Evolutionary conservation across 1,140 invertebrate genomes (phyloP).

Genomic region (Ceratina japonica): DNA sequence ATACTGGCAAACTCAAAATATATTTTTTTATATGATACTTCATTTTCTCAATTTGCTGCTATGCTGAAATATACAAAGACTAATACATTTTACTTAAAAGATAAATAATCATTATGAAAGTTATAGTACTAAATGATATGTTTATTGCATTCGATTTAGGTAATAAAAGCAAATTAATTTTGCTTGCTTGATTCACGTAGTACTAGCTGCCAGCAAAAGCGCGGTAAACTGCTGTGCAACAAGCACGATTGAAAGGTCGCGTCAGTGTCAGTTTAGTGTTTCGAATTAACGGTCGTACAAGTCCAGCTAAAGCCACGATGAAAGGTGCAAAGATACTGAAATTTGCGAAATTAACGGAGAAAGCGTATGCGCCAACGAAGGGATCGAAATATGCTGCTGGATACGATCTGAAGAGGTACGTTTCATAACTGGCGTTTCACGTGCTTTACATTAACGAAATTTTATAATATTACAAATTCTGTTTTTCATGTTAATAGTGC

Average conservation of each 20-base stretch:
- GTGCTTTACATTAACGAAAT: neutral
- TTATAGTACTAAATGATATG: neutral
- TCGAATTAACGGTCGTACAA: fast-evolving
- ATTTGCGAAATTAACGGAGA: conserved; percentile 88
- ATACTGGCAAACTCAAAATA: neutral
- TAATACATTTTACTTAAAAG: neutral
- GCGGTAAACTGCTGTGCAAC: neutral
- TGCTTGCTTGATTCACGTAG: neutral
- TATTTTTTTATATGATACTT: too few relatives aligned
- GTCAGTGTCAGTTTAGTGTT: neutral
- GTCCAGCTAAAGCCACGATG: neutral
- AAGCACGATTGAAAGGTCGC: neutral
- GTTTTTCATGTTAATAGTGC: conserved; percentile 83
- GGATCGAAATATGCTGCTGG: conserved; percentile 94
- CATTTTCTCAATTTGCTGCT: too few relatives aligned
- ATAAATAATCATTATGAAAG: neutral
- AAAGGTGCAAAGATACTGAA: conserved; percentile 77
- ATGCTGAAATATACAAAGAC: too few relatives aligned
- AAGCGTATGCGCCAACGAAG: conserved; percentile 90
- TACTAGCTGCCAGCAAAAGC: neutral
- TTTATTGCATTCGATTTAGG: neutral
- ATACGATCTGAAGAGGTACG: conserved; percentile 91
- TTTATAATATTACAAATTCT: neutral
- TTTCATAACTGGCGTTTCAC: neutral
- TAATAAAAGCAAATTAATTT: neutral